Evolutionary conservation across 2,888 invertebrate species (phyloP), one percentile per base, ranked within the genome.

Genomic region (Pyralis farinalis): DNA sequence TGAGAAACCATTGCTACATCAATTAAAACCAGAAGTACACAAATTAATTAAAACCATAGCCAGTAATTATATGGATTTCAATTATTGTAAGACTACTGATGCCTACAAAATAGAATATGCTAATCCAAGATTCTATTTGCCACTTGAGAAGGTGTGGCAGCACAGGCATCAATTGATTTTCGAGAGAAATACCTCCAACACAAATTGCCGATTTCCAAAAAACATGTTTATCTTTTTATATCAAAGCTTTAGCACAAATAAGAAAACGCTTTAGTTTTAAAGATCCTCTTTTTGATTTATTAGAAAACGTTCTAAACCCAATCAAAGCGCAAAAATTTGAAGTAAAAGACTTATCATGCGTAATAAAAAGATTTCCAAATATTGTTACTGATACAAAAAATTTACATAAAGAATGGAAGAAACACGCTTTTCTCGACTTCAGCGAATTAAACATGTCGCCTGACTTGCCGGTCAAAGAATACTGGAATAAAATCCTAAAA

Each of bases 51-150:
- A 21, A 20, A 34, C 34, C 10, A 22, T 34, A 21, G 34, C 34
- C 12, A 22, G 34, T 25, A 34, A 40, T 21, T 40, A 44, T 30
- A 42, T 46, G 29, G 10, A 46, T 4, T 31, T 46, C 11, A 25
- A 12, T 30, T 40, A 43, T 16, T 37, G 34, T 20, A 43, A 44
- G 34, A 44, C 35, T 9, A 36, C 36, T 6, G 38, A 42, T 29
- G 37, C 45, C 11, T 38, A 28, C 12, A n/a, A 29, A 37, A 32
- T 38, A 34, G 46, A 49, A 12, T 40, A 44, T 12, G 31, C 21
- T 7, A 49, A 49, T 22, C 45, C 45, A 42, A 21, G 49, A 27
- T 38, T 40, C 22, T 49, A 35, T 42, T 7, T 40, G 20, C 43
- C 45, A 1, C 43, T 49, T 12, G 44, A 46, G 7, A 46, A 11